Evolutionary conservation across 2,888 invertebrate species (phyloP).

Genomic region (Drosophila trichaetosa): DNA sequence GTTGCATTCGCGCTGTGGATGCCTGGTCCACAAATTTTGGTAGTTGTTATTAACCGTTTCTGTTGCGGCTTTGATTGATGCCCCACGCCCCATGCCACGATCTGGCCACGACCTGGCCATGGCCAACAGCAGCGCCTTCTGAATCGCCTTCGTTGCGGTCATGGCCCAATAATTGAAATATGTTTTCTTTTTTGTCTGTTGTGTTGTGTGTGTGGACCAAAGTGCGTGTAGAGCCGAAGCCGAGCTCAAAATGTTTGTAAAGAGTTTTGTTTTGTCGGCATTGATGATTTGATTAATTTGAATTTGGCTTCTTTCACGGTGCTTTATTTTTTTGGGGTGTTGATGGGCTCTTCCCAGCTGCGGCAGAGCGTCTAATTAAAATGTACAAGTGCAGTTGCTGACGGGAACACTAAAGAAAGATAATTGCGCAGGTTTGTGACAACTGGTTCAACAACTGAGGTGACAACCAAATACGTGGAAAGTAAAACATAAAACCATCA

Average conservation of each 20-base stretch:
- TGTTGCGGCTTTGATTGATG: constrained; percentile 76
- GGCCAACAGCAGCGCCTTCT: constrained; percentile 49
- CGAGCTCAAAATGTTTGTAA: constrained; percentile 16
- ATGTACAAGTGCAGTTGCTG: constrained; percentile 42
- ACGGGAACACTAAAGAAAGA: background rate
- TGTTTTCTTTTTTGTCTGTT: constrained; percentile 46
- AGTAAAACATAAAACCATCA: constrained; percentile 76
- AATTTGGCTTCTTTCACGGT: constrained; percentile 46
- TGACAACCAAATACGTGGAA: constrained; percentile 68
- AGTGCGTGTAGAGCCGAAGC: constrained; percentile 40
- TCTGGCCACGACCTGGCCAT: constrained; percentile 27
- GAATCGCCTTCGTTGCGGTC: constrained; percentile 69
- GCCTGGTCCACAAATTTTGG: constrained; percentile 45
- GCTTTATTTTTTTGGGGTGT: constrained; percentile 27
- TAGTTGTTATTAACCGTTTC: constrained; percentile 65
- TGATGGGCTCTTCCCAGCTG: constrained; percentile 27
- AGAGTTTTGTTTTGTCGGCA: constrained; percentile 31
- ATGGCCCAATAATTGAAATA: constrained; percentile 80
- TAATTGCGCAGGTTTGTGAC: constrained; percentile 46
- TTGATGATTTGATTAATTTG: constrained; percentile 79
- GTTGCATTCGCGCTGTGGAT: constrained; percentile 40
- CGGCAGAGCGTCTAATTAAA: constrained; percentile 66
- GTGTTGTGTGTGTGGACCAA: constrained; percentile 57
- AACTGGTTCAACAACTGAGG: constrained; percentile 35
- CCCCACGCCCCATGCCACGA: constrained; percentile 34